phyloP scores from a whole-genome alignment of 2,888 invertebrate genomes.

The Drosophila subquinaria region DNA sequence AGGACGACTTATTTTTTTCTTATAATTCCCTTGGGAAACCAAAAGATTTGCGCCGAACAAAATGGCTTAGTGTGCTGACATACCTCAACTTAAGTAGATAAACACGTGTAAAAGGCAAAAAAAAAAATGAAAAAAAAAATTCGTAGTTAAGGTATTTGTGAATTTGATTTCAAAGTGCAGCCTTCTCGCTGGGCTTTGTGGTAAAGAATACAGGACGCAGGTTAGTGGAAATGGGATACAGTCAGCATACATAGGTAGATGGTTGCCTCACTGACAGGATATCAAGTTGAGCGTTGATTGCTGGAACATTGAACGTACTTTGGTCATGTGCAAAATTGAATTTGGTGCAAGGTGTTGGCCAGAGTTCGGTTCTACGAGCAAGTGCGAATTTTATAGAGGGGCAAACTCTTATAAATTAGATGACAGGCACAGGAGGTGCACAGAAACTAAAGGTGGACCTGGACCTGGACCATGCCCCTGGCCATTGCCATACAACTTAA shows the following conservation, averaged over 20 bases:
- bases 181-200: conserved; percentile 20
- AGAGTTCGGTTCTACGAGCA: conserved; percentile 29
- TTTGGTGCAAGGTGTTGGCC: conserved; percentile 70
- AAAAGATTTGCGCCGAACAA: not conserved
- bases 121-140: conserved; percentile 9
- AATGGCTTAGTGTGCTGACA: not conserved
- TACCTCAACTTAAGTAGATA: not conserved
- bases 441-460: conserved; percentile 27
- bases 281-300: conserved; percentile 38
- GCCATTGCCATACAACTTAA: conserved; percentile 75
- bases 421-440: conserved; percentile 53
- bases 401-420: conserved; percentile 69
- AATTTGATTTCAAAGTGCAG: conserved; percentile 64
- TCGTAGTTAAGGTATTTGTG: conserved; percentile 47
- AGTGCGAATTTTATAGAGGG: conserved; percentile 27
- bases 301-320: conserved; percentile 18
- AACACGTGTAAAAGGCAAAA: not conserved
- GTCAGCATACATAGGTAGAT: not conserved
- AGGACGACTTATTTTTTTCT: not conserved
- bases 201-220: not conserved
- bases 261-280: conserved; percentile 38
- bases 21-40: not conserved
- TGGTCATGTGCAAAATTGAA: conserved; percentile 62
- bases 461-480: conserved; percentile 31
- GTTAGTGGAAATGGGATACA: conserved; percentile 7